phyloP scores from a whole-genome alignment of 2,797 vertebrate species.

The Xenopus petersii region DNA sequence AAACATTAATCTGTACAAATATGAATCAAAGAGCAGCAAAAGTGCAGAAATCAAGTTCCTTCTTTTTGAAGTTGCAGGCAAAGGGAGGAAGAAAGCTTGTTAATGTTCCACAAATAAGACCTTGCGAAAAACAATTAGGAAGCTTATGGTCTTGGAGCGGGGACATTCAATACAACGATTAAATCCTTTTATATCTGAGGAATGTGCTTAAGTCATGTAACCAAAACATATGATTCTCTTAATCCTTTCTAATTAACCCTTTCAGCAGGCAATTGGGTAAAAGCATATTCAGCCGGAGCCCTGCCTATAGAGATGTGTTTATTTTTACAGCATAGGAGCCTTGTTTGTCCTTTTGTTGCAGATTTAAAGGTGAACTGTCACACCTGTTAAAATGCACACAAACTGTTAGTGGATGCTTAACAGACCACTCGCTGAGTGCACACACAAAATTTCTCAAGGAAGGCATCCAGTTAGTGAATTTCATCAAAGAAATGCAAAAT shows the following conservation, averaged over 20 bases:
- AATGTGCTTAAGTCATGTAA: slow-evolving; percentile 41
- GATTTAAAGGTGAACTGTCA: too few relatives aligned
- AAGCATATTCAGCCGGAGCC: not conserved
- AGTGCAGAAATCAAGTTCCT: slow-evolving; percentile 2
- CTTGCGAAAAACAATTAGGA: slow-evolving; percentile 37
- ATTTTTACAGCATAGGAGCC: too few relatives aligned
- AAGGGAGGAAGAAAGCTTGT: slow-evolving; percentile 15
- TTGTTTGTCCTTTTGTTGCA: too few relatives aligned
- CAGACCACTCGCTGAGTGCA: too few relatives aligned
- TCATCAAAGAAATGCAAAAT: too few relatives aligned
- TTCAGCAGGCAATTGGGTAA: slow-evolving; percentile 1
- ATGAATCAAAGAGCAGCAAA: not conserved
- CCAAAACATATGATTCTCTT: slow-evolving; percentile 30
- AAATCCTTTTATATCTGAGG: slow-evolving; percentile 38
- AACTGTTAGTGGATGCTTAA: too few relatives aligned
- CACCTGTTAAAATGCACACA: too few relatives aligned
- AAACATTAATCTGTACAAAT: slow-evolving; percentile 18
- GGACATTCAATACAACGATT: slow-evolving; percentile 35
- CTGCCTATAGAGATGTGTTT: too few relatives aligned
- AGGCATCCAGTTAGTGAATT: too few relatives aligned
- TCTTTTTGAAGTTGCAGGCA: slow-evolving; percentile 22
- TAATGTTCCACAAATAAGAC: slow-evolving; percentile 26
- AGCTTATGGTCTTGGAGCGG: slow-evolving; percentile 18
- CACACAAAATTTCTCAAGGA: too few relatives aligned
- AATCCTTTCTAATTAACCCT: slow-evolving; percentile 32